Base-by-base conservation (phyloP, 2,888 invertebrate genomes). In the Andrena praecox region DNA sequence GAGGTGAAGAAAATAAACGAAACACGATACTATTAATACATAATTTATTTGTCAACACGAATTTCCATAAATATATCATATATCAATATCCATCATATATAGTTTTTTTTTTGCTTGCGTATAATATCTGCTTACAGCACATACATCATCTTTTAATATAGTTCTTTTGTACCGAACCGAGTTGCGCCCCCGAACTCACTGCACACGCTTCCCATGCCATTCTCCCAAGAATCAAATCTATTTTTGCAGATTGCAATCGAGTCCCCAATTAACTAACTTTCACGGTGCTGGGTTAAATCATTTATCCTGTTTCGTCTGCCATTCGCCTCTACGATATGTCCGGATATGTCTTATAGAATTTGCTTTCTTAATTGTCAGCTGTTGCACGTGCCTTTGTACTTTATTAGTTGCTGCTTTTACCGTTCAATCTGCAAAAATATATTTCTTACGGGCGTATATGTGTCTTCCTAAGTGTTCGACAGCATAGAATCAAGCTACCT, bases 11-110 rank as follows among this genome's bases (percentile, higher is more conserved):
- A 20, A 20, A 54, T 7, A 64, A 12, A 4, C 1, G 10, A 52
- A 63, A 10, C 8, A 6, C 2, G 5, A 4, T 66, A 75, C 52
- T 79, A 63, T 87, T 82, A 87, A 91, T 92, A 91, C 90, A 91
- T 90, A 85, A 89, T 92, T 92, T 91, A 93, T 92, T 93, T 89
- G 85, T 89, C 90, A 92, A 92, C 92, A 93, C 90, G 89, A 89
- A 93, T 90, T 91, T 92, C 90, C 91, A 93, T 91, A 92, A 92
- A 92, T 93, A 93, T 93, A 91, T 90, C 82, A 90, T 91, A 90
- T 92, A 91, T 92, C 89, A 90, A 91, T 90, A 90, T 90, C 89
- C 85, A 90, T 90, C 82, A 87, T 86, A 89, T 86, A 87, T 88
- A 87, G 81, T 80, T 82, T 85, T 56, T 84, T 87, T 70, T 77